Percentiles rank a stretch among this genome's conserved stretches.
phyloP scores from a whole-genome alignment of 2,113 vertebrate genomes.

The Petrocephalus zakoni region DNA sequence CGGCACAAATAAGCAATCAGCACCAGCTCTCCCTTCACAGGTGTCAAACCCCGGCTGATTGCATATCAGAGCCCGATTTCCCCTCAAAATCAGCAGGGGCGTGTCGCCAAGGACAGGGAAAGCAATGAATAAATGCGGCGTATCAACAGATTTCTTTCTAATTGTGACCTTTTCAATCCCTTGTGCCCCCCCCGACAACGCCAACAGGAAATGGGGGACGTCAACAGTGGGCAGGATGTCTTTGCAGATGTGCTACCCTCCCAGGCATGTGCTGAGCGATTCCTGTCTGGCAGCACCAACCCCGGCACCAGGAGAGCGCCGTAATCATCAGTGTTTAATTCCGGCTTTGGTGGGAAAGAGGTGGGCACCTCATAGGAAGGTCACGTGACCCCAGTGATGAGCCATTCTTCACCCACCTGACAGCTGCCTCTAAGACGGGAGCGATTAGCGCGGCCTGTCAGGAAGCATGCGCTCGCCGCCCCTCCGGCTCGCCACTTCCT shows the following conservation, averaged over 20 bases:
- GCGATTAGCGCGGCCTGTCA: neutral
- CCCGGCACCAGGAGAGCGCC: neutral
- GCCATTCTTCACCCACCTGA: slow-evolving; percentile 63
- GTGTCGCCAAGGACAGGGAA: neutral
- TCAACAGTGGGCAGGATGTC: slow-evolving; percentile 11
- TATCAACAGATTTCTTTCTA: slow-evolving; percentile 44
- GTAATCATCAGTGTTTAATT: slow-evolving; percentile 22
- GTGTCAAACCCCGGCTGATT: neutral
- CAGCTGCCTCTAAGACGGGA: slow-evolving; percentile 48
- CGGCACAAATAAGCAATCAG: neutral
- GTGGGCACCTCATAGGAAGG: slow-evolving; percentile 52
- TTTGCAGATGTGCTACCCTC: slow-evolving; percentile 4
- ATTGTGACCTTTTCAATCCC: slow-evolving; percentile 39
- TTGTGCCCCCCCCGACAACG: slow-evolving; percentile 21
- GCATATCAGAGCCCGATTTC: neutral
- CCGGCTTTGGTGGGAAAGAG: slow-evolving; percentile 52
- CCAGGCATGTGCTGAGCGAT: neutral
- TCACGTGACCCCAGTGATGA: slow-evolving; percentile 54
- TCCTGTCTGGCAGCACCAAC: neutral
- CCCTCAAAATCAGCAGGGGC: neutral
- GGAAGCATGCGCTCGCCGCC: neutral
- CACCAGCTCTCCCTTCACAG: neutral
- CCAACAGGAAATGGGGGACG: slow-evolving; percentile 24
- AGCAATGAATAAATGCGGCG: slow-evolving; percentile 26
- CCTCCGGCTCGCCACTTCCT: neutral